Evolutionary conservation across 1,140 invertebrate genomes (phyloP).

Genomic region (Asbolus verrucosus): DNA sequence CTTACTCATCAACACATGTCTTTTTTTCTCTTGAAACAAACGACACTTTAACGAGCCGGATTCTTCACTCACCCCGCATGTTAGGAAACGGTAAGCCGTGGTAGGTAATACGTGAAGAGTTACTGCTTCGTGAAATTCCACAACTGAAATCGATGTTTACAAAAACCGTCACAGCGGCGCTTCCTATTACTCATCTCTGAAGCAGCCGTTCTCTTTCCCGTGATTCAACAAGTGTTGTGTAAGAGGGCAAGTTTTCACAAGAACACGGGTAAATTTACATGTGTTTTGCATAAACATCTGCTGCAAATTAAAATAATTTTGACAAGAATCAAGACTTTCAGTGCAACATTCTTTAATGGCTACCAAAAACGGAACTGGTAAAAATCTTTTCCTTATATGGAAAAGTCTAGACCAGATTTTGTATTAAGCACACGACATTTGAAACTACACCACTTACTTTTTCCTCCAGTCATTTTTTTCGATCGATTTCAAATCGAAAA

Average conservation of each 20-base stretch:
- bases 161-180: background rate
- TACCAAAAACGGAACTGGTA: conserved; percentile 22
- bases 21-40: background rate
- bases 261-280: too few species aligned
- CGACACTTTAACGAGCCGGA: background rate
- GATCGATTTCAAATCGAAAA: background rate
- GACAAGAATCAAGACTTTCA: background rate
- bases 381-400: conserved; percentile 14
- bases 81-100: too few species aligned
- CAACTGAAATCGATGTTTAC: too few species aligned
- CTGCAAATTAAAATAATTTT: background rate
- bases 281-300: conserved; percentile 16
- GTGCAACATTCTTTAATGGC: conserved; percentile 1
- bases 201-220: conserved; percentile 2
- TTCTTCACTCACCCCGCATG: background rate
- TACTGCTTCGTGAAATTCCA: too few species aligned
- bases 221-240: conserved; percentile 22
- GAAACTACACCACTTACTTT: background rate
- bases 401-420: background rate
- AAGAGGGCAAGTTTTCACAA: background rate
- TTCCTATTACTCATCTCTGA: conserved; percentile 11
- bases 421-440: too few species aligned
- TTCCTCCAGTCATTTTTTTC: too few species aligned
- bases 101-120: too few species aligned
- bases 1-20: conserved; percentile 17